Evolutionary conservation across 1,140 invertebrate species (phyloP).

Genomic region (Limonius californicus): DNA sequence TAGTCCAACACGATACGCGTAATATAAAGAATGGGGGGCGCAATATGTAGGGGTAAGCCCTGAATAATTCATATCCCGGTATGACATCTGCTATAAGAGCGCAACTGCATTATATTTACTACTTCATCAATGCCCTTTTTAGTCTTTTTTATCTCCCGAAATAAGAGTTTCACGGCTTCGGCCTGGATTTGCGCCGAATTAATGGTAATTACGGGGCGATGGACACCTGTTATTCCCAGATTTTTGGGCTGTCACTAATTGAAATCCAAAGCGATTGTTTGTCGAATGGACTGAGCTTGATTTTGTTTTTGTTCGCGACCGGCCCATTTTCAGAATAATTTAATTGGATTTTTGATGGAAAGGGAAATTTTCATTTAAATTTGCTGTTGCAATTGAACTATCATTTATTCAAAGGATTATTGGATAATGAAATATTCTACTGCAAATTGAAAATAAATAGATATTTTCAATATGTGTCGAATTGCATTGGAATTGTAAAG

Average conservation of each 20-base stretch:
- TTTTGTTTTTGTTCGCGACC: slow-evolving; percentile 7
- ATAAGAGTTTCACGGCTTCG: neutral
- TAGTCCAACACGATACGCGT: slow-evolving; percentile 28
- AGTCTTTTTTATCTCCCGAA: neutral
- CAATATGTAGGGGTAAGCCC: slow-evolving; percentile 25
- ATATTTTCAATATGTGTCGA: too few relatives aligned
- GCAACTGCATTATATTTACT: slow-evolving; percentile 2
- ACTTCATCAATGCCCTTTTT: slow-evolving; percentile 10
- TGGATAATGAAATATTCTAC: too few relatives aligned
- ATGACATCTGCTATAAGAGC: slow-evolving; percentile 27
- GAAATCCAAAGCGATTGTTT: neutral
- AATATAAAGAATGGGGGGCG: slow-evolving; percentile 27
- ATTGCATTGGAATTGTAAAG: too few relatives aligned
- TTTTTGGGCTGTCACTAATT: neutral
- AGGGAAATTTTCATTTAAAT: neutral
- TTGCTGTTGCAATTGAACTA: neutral
- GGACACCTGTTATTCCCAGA: slow-evolving; percentile 12
- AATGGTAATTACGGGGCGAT: neutral
- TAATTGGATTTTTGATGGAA: slow-evolving; percentile 14
- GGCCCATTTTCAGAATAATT: slow-evolving; percentile 1
- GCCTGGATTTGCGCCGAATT: neutral
- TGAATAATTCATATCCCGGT: slow-evolving; percentile 32
- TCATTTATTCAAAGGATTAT: neutral
- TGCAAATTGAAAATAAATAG: too few relatives aligned
- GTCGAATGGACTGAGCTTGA: slow-evolving; percentile 10